These are phyloP conservation scores for Psylliodes chrysocephalus DNA, from an alignment of 2,888 invertebrate genomes.

Conservation along the genomic window DNA sequence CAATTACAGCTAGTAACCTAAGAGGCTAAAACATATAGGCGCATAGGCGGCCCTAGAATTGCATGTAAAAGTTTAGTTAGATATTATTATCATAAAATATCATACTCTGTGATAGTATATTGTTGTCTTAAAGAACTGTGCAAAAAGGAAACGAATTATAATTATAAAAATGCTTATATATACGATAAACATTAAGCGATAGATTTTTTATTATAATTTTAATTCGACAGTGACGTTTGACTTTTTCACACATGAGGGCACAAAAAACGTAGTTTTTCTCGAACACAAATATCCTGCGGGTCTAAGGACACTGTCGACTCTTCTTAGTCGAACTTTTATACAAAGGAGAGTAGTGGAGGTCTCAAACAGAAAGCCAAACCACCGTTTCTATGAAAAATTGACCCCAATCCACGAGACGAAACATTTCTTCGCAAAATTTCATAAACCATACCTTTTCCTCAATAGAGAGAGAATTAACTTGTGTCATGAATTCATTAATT, in stretches of 20 bases:
- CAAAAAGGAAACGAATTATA: slow-evolving; percentile 44
- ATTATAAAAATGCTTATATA: slow-evolving; percentile 43
- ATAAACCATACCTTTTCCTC: too few species aligned
- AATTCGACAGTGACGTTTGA: slow-evolving; percentile 33
- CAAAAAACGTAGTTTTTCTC: slow-evolving; percentile 31
- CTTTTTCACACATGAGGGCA: slow-evolving; percentile 31
- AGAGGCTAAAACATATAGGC: slow-evolving; percentile 40
- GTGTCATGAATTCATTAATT: too few species aligned
- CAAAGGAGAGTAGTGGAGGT: slow-evolving; percentile 11
- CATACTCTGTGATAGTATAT: slow-evolving; percentile 46
- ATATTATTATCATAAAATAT: slow-evolving; percentile 41
- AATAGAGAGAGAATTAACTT: too few species aligned
- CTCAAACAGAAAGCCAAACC: slow-evolving; percentile 13
- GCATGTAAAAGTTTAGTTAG: slow-evolving; percentile 40
- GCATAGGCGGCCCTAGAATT: slow-evolving; percentile 38
- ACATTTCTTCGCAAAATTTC: too few species aligned
- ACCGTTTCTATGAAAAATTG: too few species aligned
- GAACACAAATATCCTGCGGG: slow-evolving; percentile 23
- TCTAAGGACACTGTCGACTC: slow-evolving; percentile 29
- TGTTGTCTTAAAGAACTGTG: slow-evolving; percentile 45
- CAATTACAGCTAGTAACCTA: slow-evolving; percentile 47
- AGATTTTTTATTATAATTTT: slow-evolving; percentile 39
- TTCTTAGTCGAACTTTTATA: slow-evolving; percentile 30
- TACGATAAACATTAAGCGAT: slow-evolving; percentile 41
- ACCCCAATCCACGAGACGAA: too few species aligned